Percentiles rank a stretch among this genome's conserved stretches.
phyloP scores from a whole-genome alignment of 2,888 invertebrate genomes.

The Lumbricus terrestris region DNA sequence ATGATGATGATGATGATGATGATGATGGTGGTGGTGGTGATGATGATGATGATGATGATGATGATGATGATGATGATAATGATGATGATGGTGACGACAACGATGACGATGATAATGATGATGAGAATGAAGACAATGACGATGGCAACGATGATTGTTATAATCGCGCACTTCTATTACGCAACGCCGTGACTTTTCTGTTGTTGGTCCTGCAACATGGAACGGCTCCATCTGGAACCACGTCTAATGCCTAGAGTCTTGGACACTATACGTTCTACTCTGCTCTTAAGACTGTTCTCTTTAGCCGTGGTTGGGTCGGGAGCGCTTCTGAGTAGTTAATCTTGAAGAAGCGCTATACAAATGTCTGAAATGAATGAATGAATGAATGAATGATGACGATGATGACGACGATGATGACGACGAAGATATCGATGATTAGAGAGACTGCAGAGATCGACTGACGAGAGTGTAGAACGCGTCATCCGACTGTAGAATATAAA shows the following conservation, averaged over 20 bases:
- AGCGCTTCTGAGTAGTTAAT: no score
- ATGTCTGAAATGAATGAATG: background rate
- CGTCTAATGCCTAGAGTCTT: no score
- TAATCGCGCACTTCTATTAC: no score
- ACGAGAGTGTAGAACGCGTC: slow-evolving; percentile 56
- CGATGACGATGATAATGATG: background rate
- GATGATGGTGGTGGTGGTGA: background rate
- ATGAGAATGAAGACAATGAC: background rate
- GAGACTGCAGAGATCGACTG: background rate
- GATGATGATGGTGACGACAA: background rate
- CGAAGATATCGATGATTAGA: background rate
- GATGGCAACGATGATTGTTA: no score
- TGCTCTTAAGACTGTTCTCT: no score
- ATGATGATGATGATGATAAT: background rate
- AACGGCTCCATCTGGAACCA: no score
- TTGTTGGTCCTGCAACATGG: no score
- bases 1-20: background rate
- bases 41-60: background rate
- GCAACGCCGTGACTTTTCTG: no score
- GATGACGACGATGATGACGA: background rate
- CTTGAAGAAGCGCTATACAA: no score
- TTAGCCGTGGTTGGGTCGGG: no score
- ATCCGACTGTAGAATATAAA: slow-evolving; percentile 39
- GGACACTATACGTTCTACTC: no score
- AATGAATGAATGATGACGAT: background rate